Conservation (phyloP, 2,113 vertebrate genomes). For the Phaethornis superciliosus region DNA sequence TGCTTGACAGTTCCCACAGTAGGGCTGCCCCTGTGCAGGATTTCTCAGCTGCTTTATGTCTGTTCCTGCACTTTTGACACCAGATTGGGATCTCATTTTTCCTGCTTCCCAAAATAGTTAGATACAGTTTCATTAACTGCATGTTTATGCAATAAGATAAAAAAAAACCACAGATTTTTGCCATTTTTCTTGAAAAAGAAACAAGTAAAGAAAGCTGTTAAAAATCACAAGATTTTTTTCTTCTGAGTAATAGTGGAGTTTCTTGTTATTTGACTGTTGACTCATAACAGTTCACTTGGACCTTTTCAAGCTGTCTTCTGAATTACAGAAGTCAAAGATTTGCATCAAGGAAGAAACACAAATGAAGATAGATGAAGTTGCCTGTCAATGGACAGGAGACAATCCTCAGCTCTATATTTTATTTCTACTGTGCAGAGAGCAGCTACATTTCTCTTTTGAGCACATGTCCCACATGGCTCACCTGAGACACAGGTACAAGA, state of each 20-base stretch:
- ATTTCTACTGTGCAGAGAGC: neutral
- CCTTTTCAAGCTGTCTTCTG: neutral
- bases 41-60: neutral
- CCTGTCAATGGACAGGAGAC: neutral
- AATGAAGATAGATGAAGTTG: neutral
- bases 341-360: neutral
- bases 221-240: neutral
- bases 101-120: neutral
- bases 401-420: neutral
- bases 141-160: neutral
- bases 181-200: neutral
- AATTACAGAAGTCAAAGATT: neutral
- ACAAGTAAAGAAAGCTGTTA: neutral
- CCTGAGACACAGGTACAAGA: neutral
- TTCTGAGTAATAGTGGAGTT: neutral
- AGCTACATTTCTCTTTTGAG: neutral
- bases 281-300: neutral
- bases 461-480: neutral
- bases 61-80: neutral
- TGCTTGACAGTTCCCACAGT: neutral
- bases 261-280: neutral
- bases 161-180: neutral
- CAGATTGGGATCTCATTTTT: neutral
- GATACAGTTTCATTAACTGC: neutral
- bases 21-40: neutral